Conservation (phyloP, 2,113 vertebrate genomes). For the Barnardius zonarius region DNA sequence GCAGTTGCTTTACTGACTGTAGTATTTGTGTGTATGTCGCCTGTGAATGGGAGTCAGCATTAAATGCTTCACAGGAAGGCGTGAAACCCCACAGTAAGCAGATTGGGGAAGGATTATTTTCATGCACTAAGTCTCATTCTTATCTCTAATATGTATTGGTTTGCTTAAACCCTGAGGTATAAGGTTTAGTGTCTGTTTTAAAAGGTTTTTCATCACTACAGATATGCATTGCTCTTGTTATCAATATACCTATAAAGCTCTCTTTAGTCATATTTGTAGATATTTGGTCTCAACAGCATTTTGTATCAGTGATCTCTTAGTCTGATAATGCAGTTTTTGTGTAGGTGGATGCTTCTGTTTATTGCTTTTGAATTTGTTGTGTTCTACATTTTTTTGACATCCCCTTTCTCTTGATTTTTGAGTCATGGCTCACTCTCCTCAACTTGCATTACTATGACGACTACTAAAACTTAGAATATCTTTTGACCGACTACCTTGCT, state of each 20-base stretch:
- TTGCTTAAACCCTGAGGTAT: neutral
- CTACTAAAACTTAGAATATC: neutral
- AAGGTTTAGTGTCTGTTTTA: neutral
- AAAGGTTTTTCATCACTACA: neutral
- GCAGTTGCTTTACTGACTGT: neutral
- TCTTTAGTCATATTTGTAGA: neutral
- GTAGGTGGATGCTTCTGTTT: neutral
- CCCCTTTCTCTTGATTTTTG: neutral
- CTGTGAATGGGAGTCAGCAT: neutral
- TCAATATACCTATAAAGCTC: neutral
- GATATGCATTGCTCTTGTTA: neutral
- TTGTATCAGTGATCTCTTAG: neutral
- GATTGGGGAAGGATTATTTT: neutral
- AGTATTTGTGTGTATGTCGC: neutral
- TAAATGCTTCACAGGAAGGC: neutral
- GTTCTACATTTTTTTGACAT: neutral
- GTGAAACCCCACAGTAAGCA: neutral
- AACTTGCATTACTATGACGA: neutral
- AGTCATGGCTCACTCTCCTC: neutral
- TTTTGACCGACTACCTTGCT: neutral
- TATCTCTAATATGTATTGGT: neutral
- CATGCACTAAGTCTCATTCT: neutral
- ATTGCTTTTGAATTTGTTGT: neutral
- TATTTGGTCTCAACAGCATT: neutral
- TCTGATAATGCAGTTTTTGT: neutral